These are phyloP conservation scores for Pelodiscus sinensis DNA, from an alignment of 2,113 vertebrate species.

Conservation along the genomic window DNA sequence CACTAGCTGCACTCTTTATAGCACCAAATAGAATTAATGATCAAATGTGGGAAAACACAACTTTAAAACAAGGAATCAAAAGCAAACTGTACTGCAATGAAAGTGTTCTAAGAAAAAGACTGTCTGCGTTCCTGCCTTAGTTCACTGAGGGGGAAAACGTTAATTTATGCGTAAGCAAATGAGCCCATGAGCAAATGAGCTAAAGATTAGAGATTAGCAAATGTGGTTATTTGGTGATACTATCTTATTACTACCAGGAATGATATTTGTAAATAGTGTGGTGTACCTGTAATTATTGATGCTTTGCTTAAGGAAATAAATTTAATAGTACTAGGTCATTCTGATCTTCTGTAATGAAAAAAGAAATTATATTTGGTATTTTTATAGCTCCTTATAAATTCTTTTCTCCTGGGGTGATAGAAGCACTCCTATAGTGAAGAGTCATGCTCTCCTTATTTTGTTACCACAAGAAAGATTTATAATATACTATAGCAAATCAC, in stretches of 20 bases:
- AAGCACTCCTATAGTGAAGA: constrained; percentile 29
- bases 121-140: rapidly evolving
- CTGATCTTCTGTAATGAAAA: constrained; percentile 27
- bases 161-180: background rate
- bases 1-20: background rate
- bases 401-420: constrained; percentile 17
- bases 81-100: rapidly evolving
- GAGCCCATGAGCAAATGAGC: rapidly evolving
- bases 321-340: constrained; percentile 29
- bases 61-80: background rate
- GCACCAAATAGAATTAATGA: background rate
- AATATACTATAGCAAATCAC: constrained; percentile 39
- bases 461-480: constrained; percentile 54
- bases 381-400: constrained; percentile 25
- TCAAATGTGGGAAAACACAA: background rate
- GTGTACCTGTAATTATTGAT: constrained; percentile 49
- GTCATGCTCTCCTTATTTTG: constrained; percentile 40
- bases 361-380: constrained; percentile 41
- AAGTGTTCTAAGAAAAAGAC: background rate
- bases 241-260: background rate
- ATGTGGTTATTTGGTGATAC: constrained; percentile 1
- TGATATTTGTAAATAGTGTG: constrained; percentile 8
- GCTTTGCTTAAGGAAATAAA: constrained; percentile 30
- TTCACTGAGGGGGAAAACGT: background rate
- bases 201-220: background rate